A percentile compares a stretch with the other conserved stretches of the same genome.
Conservation (phyloP, 2,888 invertebrate species). For the Chymomyza amoena region DNA sequence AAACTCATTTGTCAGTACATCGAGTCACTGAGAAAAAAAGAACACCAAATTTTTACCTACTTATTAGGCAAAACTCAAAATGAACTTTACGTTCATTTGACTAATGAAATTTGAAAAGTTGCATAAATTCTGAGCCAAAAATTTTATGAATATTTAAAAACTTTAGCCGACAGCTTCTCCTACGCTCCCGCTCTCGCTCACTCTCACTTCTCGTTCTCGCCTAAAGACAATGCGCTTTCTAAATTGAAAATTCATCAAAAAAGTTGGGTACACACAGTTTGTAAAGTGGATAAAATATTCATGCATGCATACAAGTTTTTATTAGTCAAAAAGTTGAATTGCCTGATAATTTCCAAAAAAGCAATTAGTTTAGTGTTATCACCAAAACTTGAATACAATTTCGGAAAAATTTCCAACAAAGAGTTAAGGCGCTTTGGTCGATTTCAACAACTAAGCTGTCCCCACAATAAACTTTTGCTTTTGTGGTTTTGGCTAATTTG, state of each 20-base stretch:
- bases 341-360: conserved; percentile 63
- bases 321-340: conserved; percentile 64
- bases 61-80: not conserved
- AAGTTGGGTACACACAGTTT: conserved; percentile 53
- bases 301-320: conserved; percentile 65
- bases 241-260: conserved; percentile 75
- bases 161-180: conserved; percentile 20
- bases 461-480: not conserved
- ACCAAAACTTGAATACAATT: conserved; percentile 21
- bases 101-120: conserved; percentile 67
- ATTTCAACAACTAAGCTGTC: too few relatives aligned
- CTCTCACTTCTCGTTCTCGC: not conserved
- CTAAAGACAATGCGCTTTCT: conserved; percentile 52
- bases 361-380: conserved; percentile 53
- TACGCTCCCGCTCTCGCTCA: not conserved
- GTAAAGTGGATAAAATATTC: conserved; percentile 67
- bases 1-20: conserved; percentile 7
- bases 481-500: not conserved
- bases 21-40: not conserved
- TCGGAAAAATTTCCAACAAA: not conserved
- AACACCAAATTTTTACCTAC: not conserved
- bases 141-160: conserved; percentile 72
- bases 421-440: not conserved
- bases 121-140: conserved; percentile 36
- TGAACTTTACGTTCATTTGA: conserved; percentile 66